These are phyloP conservation scores for Penaeus chinensis DNA, from an alignment of 1,140 invertebrate genomes.

Conservation along the genomic window DNA sequence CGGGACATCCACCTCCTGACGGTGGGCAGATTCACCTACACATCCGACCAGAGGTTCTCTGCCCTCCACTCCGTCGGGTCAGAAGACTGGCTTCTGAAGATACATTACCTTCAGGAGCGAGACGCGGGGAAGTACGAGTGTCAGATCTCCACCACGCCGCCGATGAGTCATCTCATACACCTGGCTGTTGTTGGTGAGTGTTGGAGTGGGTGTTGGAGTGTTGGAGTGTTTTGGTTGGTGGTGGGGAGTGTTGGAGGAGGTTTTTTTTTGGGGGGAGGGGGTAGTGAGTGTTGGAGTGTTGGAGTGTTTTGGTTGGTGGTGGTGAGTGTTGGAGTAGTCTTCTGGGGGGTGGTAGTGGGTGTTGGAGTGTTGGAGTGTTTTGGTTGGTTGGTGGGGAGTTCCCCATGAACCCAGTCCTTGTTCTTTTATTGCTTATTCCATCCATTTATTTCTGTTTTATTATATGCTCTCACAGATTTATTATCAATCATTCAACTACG, in stretches of 20 bases:
- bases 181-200: constrained; percentile 87
- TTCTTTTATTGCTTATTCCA: too few species aligned
- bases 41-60: constrained; percentile 81
- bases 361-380: neutral
- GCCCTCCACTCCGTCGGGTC: constrained; percentile 71
- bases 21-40: constrained; percentile 86
- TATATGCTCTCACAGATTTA: too few species aligned
- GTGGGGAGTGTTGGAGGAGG: too few species aligned
- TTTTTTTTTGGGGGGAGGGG: neutral
- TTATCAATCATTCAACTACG: too few species aligned
- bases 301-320: too few species aligned
- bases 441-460: too few species aligned
- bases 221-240: neutral
- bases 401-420: too few species aligned
- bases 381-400: neutral
- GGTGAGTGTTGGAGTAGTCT: too few species aligned
- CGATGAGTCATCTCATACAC: constrained; percentile 84
- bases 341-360: too few species aligned
- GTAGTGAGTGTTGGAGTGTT: neutral
- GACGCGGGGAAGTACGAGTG: constrained; percentile 91
- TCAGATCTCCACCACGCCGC: constrained; percentile 89
- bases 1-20: constrained; percentile 88
- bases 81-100: constrained; percentile 75
- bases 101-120: constrained; percentile 77
- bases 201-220: neutral